Percentiles rank a stretch among this genome's conserved stretches.
Conservation (phyloP, 1,140 invertebrate genomes). For the Drosophila biarmipes region DNA sequence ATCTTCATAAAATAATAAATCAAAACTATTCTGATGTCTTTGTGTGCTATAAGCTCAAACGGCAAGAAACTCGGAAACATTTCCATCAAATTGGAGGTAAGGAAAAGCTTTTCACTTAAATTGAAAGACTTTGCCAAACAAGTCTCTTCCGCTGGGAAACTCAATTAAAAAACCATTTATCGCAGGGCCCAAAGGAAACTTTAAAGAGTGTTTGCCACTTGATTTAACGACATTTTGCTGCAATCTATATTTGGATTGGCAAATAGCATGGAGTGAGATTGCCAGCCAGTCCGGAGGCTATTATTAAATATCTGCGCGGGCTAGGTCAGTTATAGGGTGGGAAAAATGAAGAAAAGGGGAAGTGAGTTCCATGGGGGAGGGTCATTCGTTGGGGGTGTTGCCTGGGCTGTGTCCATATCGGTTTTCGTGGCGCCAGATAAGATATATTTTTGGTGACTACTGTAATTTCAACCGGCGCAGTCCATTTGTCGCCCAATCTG, state of each 20-base stretch:
- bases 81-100: neutral
- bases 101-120: neutral
- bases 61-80: neutral
- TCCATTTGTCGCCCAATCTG: constrained; percentile 47
- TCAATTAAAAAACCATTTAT: constrained; percentile 19
- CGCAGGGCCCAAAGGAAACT: neutral
- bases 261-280: constrained; percentile 41
- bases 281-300: constrained; percentile 1
- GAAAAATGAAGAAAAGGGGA: neutral
- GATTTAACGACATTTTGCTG: constrained; percentile 13
- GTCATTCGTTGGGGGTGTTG: constrained; percentile 3
- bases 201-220: constrained; percentile 5
- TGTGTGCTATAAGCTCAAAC: no score
- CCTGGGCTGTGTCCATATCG: constrained; percentile 33
- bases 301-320: constrained; percentile 45
- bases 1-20: neutral
- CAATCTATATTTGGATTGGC: constrained; percentile 31
- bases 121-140: neutral
- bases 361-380: neutral
- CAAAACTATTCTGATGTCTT: no score
- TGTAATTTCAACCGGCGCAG: constrained; percentile 36
- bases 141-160: neutral
- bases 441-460: constrained; percentile 31
- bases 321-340: constrained; percentile 50
- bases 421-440: constrained; percentile 60